Evolutionary conservation across 35 echinoderm and acorn worm genomes (phyloP).

Genomic region (Holothuria glaberrima): DNA sequence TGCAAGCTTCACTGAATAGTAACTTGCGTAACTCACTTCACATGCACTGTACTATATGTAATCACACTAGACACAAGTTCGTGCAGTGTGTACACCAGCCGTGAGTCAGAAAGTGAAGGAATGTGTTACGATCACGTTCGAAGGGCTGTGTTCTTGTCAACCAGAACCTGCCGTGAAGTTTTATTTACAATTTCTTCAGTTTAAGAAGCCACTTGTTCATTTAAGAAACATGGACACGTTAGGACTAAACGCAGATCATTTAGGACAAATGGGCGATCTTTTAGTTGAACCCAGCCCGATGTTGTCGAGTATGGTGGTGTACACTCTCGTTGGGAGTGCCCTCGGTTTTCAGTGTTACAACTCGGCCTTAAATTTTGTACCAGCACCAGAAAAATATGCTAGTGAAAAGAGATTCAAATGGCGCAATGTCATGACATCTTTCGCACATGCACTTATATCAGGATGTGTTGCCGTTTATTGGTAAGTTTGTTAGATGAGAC

Average conservation of each 20-base stretch:
- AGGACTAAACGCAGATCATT: constrained; percentile 40
- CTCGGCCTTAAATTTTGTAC: constrained; percentile 74
- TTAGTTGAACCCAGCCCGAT: constrained; percentile 41
- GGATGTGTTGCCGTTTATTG: constrained; percentile 69
- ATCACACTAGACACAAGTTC: too few relatives aligned
- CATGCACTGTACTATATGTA: too few relatives aligned
- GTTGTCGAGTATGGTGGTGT: constrained; percentile 58
- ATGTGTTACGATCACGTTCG: too few relatives aligned
- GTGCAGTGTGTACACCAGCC: too few relatives aligned
- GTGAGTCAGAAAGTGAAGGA: too few relatives aligned
- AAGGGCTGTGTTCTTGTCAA: too few relatives aligned
- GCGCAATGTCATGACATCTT: constrained; percentile 83
- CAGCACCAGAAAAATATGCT: constrained; percentile 71
- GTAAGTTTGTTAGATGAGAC: constrained; percentile 34
- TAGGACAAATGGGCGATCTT: constrained; percentile 47
- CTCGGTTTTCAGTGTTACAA: constrained; percentile 84
- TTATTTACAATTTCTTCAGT: not conserved
- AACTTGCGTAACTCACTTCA: too few relatives aligned
- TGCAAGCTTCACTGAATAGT: too few relatives aligned
- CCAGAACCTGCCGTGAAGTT: not conserved
- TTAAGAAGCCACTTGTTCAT: not conserved
- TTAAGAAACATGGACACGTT: not conserved
- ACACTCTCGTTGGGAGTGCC: constrained; percentile 70
- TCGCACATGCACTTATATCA: constrained; percentile 76
- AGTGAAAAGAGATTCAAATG: constrained; percentile 74